phyloP scores from a whole-genome alignment of 2,888 invertebrate genomes.

The Pteria penguin region DNA sequence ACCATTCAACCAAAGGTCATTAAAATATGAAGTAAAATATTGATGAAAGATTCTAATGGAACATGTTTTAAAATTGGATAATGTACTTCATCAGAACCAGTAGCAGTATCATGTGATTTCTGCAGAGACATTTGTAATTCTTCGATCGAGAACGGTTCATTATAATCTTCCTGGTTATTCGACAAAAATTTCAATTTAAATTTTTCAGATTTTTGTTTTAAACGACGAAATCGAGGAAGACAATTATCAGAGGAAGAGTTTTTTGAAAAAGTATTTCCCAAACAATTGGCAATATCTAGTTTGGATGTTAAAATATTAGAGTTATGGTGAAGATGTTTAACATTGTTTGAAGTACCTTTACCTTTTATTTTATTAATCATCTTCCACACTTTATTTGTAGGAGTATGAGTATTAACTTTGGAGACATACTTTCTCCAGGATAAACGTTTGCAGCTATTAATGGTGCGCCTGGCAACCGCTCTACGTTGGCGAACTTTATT shows the following conservation, averaged over 20 bases:
- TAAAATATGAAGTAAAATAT: background rate
- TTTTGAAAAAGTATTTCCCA: background rate
- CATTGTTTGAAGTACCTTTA: background rate
- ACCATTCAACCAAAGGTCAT: background rate
- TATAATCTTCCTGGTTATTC: background rate
- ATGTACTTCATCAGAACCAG: background rate
- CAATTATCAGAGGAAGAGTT: background rate
- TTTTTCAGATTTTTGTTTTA: background rate
- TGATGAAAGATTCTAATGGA: background rate
- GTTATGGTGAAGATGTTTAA: background rate
- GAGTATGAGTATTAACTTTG: slow-evolving; percentile 7
- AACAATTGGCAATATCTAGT: background rate
- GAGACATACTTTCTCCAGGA: slow-evolving; percentile 12
- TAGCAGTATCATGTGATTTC: slow-evolving; percentile 3
- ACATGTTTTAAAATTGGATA: background rate
- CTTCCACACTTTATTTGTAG: slow-evolving; percentile 10
- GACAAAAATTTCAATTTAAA: background rate
- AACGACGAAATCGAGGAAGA: background rate
- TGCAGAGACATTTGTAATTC: background rate
- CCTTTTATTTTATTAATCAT: slow-evolving; percentile 4
- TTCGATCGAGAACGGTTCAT: background rate
- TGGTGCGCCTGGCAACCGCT: slow-evolving; percentile 5
- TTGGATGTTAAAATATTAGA: background rate
- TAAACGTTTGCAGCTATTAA: background rate
- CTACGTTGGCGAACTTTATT: background rate